Evolutionary conservation across 2,888 invertebrate species (phyloP).

Genomic region (Scaptomyza reducta): DNA sequence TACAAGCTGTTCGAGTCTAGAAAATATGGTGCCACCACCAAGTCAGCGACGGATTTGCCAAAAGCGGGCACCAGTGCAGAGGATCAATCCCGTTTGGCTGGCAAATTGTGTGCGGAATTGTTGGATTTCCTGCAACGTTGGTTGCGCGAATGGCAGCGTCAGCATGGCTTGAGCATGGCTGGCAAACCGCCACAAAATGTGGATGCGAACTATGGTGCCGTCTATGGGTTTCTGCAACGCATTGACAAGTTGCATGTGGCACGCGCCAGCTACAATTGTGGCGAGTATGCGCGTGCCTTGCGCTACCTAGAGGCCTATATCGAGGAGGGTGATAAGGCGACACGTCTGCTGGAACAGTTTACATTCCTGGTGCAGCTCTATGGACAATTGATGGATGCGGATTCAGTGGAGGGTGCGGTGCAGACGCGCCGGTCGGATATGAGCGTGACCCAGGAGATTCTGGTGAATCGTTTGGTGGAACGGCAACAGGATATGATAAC

Average conservation of each 20-base stretch:
- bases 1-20: slow-evolving; percentile 73
- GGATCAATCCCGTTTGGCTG: slow-evolving; percentile 84
- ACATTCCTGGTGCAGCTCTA: slow-evolving; percentile 91
- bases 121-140: slow-evolving; percentile 91
- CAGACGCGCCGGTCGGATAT: slow-evolving; percentile 91
- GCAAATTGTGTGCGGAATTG: slow-evolving; percentile 89
- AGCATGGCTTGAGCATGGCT: slow-evolving; percentile 61
- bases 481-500: slow-evolving; percentile 93
- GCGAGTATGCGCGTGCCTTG: slow-evolving; percentile 90
- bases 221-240: slow-evolving; percentile 84
- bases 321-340: slow-evolving; percentile 84
- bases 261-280: slow-evolving; percentile 89
- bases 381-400: slow-evolving; percentile 94
- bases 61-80: slow-evolving; percentile 21
- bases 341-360: slow-evolving; percentile 86
- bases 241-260: slow-evolving; percentile 89
- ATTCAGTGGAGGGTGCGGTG: slow-evolving; percentile 93
- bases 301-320: slow-evolving; percentile 91
- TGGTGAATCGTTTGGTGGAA: slow-evolving; percentile 93
- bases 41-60: slow-evolving; percentile 4
- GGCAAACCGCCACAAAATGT: slow-evolving; percentile 79
- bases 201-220: slow-evolving; percentile 75
- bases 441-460: slow-evolving; percentile 91
- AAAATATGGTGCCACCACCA: slow-evolving; percentile 63
- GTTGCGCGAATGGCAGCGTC: slow-evolving; percentile 86